Evolutionary conservation across 2,113 vertebrate species (phyloP).

Genomic region (Sceloporus tristichus): DNA sequence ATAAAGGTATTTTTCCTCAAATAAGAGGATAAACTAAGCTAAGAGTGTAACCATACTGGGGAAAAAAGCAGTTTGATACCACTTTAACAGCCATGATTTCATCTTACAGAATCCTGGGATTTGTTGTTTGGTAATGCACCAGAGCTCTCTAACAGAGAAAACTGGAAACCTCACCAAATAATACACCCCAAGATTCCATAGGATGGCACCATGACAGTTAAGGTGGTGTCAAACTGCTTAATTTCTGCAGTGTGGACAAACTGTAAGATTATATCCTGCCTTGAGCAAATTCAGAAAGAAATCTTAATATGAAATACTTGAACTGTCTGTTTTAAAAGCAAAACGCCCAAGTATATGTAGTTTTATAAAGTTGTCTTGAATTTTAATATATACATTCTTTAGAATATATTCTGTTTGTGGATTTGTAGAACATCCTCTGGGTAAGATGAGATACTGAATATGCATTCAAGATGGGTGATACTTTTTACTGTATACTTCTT

Average conservation of each 20-base stretch:
- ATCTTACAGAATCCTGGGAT: too few relatives aligned
- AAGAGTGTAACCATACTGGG: too few relatives aligned
- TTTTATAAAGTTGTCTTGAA: background rate
- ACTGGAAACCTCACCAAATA: too few relatives aligned
- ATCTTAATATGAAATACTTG: conserved; percentile 12
- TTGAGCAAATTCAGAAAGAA: background rate
- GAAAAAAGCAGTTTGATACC: too few relatives aligned
- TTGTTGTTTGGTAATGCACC: too few relatives aligned
- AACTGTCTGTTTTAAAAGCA: background rate
- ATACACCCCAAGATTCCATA: too few relatives aligned
- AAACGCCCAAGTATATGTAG: background rate
- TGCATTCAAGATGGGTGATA: background rate
- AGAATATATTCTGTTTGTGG: background rate
- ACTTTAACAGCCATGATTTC: too few relatives aligned
- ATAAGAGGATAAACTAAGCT: background rate
- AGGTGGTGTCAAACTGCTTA: too few relatives aligned
- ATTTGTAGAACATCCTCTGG: background rate
- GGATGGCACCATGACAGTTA: too few relatives aligned
- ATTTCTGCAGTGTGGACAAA: too few relatives aligned
- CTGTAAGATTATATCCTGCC: background rate
- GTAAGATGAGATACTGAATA: background rate
- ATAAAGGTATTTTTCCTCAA: background rate
- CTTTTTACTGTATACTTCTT: background rate
- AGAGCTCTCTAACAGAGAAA: too few relatives aligned
- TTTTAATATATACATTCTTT: background rate